Percentiles rank a stretch among this genome's conserved stretches.
Conservation (phyloP, 2,113 vertebrate genomes). For the Chaenocephalus aceratus region DNA sequence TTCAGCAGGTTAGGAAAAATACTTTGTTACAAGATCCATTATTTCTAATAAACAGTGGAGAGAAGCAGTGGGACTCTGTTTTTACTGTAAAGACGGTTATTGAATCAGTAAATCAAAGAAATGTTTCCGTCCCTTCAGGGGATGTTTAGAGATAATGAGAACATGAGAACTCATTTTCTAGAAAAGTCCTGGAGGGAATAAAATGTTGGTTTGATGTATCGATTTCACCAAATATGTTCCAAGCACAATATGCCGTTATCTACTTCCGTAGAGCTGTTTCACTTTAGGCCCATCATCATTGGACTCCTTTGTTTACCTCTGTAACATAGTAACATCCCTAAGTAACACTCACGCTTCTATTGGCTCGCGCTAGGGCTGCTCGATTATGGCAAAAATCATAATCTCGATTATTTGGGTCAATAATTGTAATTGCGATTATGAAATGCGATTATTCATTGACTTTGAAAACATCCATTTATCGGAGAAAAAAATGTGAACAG, state of each 20-base stretch:
- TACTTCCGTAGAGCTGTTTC: no score
- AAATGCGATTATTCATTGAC: no score
- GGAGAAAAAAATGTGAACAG: no score
- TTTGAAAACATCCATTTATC: no score
- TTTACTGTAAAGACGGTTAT: neutral
- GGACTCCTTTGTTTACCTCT: no score
- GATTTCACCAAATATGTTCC: neutral
- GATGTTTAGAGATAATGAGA: neutral
- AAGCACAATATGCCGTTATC: neutral
- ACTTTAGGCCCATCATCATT: neutral
- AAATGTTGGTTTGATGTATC: neutral
- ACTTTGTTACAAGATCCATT: neutral
- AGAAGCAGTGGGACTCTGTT: neutral
- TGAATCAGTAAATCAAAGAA: neutral
- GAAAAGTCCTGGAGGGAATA: neutral
- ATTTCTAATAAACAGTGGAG: neutral
- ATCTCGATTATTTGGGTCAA: no score
- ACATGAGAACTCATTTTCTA: no score
- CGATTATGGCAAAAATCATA: no score
- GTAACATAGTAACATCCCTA: no score
- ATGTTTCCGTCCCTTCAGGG: neutral
- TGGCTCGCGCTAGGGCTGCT: no score
- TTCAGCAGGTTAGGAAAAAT: neutral
- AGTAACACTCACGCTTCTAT: no score
- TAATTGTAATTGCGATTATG: no score